Base-by-base conservation (phyloP, 2,113 vertebrate species). In the Toxostoma redivivum region DNA sequence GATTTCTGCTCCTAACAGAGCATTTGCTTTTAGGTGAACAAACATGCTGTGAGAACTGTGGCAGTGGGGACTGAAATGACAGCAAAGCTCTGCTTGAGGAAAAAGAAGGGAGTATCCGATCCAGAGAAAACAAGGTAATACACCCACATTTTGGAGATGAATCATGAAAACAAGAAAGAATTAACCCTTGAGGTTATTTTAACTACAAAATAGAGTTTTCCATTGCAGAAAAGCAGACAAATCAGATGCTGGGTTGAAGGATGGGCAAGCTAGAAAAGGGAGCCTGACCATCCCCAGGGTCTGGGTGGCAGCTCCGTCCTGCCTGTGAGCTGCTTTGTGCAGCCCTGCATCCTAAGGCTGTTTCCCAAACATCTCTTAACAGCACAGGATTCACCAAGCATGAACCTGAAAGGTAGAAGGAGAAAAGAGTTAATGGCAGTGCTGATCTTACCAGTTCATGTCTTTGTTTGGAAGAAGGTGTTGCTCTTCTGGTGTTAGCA, bases 111-210 rank as follows among this genome's bases (percentile, higher is more conserved):
- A 91, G 24, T 12, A 23, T 25, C 42, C 12, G 0, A 23, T 33
- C 31, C 38, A 38, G 37, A 31, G 22, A 35, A 65, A 92, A 71
- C 30, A 54, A 84, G 30, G 77, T 71, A 86, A 62, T 24, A 81
- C 48, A 78, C 24, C 24, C 40, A 37, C 35, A 51, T 78, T 72
- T 40, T n/a, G n/a, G 45, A 79, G n/a, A 61, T 53, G n/a, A 92
- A 85, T 85, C 28, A 57, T 17, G 33, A 65, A 87, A 94, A 61
- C 28, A 60, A 61, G 44, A 44, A 61, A 40, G 20, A 60, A 54
- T 72, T 92, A 92, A 87, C 53, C 62, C 62, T 37, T 21, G 30
- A 57, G 53, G 30, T 82, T 47, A 38, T 87, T 72, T 92, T 82
- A 53, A 38, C 10, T 53, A 57, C 14, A 44, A 81, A 60, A 25